Conservation (phyloP, 2,797 vertebrate genomes). For the Helicolenus hilgendorfi region DNA sequence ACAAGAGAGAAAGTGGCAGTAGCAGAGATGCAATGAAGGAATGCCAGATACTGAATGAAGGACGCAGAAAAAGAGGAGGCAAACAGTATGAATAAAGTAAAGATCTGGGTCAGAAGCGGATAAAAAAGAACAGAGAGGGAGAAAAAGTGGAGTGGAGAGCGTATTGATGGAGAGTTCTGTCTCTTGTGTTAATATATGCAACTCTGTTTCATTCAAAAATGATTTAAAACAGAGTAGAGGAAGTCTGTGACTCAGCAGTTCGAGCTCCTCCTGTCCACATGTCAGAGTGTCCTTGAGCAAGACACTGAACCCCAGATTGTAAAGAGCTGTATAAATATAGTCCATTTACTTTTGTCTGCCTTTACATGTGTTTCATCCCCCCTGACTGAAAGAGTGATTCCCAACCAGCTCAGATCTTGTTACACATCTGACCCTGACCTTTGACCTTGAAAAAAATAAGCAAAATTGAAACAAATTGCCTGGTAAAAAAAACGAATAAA, state of each 20-base stretch:
- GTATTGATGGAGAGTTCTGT: not conserved
- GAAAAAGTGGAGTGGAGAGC: not conserved
- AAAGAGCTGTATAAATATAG: not conserved
- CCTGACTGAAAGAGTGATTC: not conserved
- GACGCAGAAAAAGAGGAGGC: not conserved
- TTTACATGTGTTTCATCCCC: not conserved
- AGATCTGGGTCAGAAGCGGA: slow-evolving; percentile 25
- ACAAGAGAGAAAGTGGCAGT: not conserved
- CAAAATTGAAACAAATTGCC: not conserved
- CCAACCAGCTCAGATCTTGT: rapidly evolving
- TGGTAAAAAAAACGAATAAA: too few species aligned
- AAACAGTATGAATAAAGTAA: not conserved
- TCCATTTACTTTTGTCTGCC: not conserved
- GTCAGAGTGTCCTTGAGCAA: not conserved
- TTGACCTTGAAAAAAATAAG: not conserved
- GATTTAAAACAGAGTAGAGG: not conserved
- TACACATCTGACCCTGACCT: not conserved
- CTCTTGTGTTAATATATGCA: not conserved
- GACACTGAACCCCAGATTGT: not conserved
- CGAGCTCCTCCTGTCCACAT: not conserved
- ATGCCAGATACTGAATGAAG: not conserved
- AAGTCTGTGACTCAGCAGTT: not conserved
- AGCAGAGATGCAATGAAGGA: not conserved
- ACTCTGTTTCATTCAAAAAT: not conserved
- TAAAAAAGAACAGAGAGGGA: slow-evolving; percentile 1